phyloP scores from a whole-genome alignment of 2,797 vertebrate genomes.

The Sebastes diploproa region DNA sequence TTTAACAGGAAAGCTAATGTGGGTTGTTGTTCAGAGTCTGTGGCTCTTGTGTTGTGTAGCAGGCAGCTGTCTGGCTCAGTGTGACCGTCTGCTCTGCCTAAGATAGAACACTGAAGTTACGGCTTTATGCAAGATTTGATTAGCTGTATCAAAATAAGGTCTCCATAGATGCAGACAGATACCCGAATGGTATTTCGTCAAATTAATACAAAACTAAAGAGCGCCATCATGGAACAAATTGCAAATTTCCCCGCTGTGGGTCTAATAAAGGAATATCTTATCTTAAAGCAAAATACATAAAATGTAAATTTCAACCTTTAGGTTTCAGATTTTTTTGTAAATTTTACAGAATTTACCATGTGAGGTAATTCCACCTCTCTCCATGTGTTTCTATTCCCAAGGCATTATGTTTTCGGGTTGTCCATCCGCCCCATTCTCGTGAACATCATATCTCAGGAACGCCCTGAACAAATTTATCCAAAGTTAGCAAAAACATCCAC shows the following conservation, averaged over 20 bases:
- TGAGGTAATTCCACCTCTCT: too few relatives aligned
- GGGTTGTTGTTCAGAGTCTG: neutral
- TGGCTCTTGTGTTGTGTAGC: neutral
- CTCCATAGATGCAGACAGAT: neutral
- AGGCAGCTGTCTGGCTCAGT: neutral
- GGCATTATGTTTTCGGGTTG: neutral
- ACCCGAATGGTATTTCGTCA: neutral
- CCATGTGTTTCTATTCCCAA: too few relatives aligned
- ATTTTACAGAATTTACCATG: neutral
- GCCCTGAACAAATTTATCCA: neutral
- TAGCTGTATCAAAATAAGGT: neutral
- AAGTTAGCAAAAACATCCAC: neutral
- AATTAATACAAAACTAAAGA: neutral
- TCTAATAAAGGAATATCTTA: too few relatives aligned
- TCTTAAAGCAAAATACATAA: too few relatives aligned
- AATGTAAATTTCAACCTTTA: neutral
- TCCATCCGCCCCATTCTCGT: neutral
- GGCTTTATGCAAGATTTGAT: neutral
- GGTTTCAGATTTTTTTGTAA: neutral
- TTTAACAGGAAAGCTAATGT: neutral
- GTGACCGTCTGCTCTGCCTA: neutral
- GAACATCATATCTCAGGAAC: too few relatives aligned
- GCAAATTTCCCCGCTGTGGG: too few relatives aligned
- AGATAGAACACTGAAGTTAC: neutral
- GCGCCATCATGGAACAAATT: neutral